Evolutionary conservation across 2,797 vertebrate species (phyloP).

Genomic region (Trachurus trachurus): DNA sequence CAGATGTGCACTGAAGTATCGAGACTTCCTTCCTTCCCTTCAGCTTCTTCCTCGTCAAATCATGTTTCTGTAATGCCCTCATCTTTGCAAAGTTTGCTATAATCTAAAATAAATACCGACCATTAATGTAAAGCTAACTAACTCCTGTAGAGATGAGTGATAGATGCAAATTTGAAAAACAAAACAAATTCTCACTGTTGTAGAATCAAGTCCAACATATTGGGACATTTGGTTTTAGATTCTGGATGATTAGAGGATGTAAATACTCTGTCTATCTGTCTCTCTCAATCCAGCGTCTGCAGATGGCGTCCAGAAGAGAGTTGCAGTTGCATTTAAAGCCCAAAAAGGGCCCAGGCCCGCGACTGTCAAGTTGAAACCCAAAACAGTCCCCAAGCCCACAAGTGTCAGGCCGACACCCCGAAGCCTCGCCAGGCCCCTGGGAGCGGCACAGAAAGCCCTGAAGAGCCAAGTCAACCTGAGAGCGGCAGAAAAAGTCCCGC

Average conservation of each 20-base stretch:
- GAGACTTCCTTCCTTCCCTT: too few relatives aligned
- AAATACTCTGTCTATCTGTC: slow-evolving; percentile 29
- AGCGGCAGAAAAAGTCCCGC: background rate
- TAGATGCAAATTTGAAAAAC: too few relatives aligned
- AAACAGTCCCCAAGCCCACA: background rate
- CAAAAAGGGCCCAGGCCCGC: slow-evolving; percentile 12
- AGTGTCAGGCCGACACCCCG: slow-evolving; percentile 13
- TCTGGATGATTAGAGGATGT: background rate
- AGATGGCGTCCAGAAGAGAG: slow-evolving; percentile 31
- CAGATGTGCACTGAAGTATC: too few relatives aligned
- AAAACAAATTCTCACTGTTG: too few relatives aligned
- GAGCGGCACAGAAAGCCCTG: slow-evolving; percentile 6
- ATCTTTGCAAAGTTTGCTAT: too few relatives aligned
- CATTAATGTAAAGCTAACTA: too few relatives aligned
- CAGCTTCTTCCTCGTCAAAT: too few relatives aligned
- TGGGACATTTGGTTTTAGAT: slow-evolving; percentile 11
- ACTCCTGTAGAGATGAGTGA: too few relatives aligned
- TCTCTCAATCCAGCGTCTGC: slow-evolving; percentile 52
- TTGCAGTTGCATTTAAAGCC: slow-evolving; percentile 19
- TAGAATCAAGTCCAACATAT: background rate
- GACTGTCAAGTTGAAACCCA: slow-evolving; percentile 18
- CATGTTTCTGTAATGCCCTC: too few relatives aligned
- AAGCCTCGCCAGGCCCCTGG: background rate
- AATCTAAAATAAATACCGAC: too few relatives aligned
- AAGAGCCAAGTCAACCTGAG: slow-evolving; percentile 5